Percentiles rank a stretch among this genome's conserved stretches.
Evolutionary conservation across 2,797 vertebrate genomes (phyloP).

Genomic region (Yasuhikotakia modesta): DNA sequence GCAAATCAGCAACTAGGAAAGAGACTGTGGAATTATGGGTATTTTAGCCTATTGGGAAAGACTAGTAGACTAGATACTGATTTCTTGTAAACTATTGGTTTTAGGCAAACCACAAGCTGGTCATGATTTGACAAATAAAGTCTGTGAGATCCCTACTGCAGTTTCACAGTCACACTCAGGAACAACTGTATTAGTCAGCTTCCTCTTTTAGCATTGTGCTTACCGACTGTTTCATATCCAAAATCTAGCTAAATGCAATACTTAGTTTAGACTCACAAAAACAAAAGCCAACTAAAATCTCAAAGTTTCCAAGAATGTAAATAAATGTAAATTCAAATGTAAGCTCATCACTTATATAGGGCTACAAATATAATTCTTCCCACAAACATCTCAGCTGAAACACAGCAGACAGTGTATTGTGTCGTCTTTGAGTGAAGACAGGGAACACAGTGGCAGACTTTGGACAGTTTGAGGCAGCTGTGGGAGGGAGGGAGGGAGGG

Average conservation of each 20-base stretch:
- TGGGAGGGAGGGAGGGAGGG: constrained; percentile 42
- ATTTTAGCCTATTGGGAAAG: too few species aligned
- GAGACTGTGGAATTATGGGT: too few species aligned
- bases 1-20: not conserved
- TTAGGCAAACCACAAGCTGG: not conserved
- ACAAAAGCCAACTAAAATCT: not conserved
- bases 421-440: constrained; percentile 3
- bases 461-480: constrained; percentile 55
- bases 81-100: not conserved
- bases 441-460: constrained; percentile 29
- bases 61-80: not conserved
- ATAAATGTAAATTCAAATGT: not conserved
- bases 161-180: constrained; percentile 36
- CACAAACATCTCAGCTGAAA: constrained; percentile 7
- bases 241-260: not conserved
- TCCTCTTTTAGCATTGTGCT: constrained; percentile 44
- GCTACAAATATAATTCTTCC: not conserved
- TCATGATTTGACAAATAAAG: constrained; percentile 7
- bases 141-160: not conserved
- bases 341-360: not conserved
- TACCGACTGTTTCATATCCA: constrained; percentile 2
- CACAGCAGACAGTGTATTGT: not conserved
- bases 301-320: not conserved
- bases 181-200: constrained; percentile 35
- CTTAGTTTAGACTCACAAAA: not conserved